Base-by-base conservation (phyloP, 1,140 invertebrate species). In the Caerostris extrusa region DNA sequence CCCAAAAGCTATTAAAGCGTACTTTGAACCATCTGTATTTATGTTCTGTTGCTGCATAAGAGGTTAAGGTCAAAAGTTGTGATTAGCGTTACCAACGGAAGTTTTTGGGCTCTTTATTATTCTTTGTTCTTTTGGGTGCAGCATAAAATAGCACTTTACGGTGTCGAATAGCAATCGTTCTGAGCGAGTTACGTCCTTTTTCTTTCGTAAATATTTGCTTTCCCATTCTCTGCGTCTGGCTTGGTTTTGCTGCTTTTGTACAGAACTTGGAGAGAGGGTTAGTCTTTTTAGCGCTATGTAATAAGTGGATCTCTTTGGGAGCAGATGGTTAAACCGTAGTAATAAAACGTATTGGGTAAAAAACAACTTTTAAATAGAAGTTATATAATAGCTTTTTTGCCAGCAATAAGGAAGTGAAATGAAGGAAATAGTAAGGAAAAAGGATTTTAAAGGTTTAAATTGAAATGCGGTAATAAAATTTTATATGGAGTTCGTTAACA, bases 51-150 rank as follows among this genome's bases (percentile, higher is more conserved):
- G 8, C 19, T 10, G 34, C 34, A 34, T 34, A 34, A 77, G 69
- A 71, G 71, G 71, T 77, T 77, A 53, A 53, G 71, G 71, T 77
- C 71, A 50, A 77, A 50, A 77, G 71, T 77, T 77, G 71, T 77
- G 71, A 77, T 77, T 77, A 77, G 71, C 71, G 71, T 53, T 12
- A 34, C 3, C 34, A 12, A 50, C 71, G 71, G 71, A 77, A 77
- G 71, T 77, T 77, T n/a, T 10, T 50, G 71, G 34, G 34, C 71
- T 77, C 71, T 77, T 77, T 77, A 77, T 77, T 77, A 53, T 77
- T 34, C 71, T 53, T 50, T 10, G 34, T 77, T 77, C 71, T 77
- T 77, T 77, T 77, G 71, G 71, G 71, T 12, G 71, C 71, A 77
- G 71, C 71, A 77, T 77, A 77, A 77, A 53, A 77, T 50, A 53